Percentiles rank a stretch among this genome's conserved stretches.
phyloP scores from a whole-genome alignment of 1,140 invertebrate species.

The Brachystomella parvula region DNA sequence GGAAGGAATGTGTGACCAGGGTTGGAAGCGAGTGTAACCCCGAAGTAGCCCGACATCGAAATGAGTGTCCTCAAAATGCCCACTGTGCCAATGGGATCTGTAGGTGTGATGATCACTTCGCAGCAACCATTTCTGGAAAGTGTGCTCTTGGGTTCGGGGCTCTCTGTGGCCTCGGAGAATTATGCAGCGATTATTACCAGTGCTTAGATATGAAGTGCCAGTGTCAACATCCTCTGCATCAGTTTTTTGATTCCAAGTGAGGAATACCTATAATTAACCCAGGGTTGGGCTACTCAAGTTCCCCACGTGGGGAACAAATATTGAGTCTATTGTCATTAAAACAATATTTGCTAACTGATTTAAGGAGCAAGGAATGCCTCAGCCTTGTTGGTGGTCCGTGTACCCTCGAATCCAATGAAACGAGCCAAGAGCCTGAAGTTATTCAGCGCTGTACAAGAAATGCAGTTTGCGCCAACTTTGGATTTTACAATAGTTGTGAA shows the following conservation, averaged over 20 bases:
- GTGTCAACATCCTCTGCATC: slow-evolving; percentile 21
- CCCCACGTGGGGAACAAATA: no score
- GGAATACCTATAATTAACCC: no score
- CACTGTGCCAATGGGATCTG: slow-evolving; percentile 18
- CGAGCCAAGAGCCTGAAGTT: neutral
- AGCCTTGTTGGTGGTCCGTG: slow-evolving; percentile 22
- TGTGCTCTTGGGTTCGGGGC: slow-evolving; percentile 13
- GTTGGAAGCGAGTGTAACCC: slow-evolving; percentile 17
- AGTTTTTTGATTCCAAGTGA: slow-evolving; percentile 20
- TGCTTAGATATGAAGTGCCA: slow-evolving; percentile 20
- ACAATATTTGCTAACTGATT: no score
- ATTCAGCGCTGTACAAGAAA: slow-evolving; percentile 18
- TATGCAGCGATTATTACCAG: slow-evolving; percentile 17
- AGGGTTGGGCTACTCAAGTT: no score
- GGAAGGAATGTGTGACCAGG: slow-evolving; percentile 15
- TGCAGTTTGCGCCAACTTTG: slow-evolving; percentile 19
- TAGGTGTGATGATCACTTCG: slow-evolving; percentile 2
- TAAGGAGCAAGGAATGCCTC: slow-evolving; percentile 16
- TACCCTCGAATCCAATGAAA: neutral
- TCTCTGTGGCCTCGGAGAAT: neutral
- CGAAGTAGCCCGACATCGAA: neutral
- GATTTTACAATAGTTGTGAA: slow-evolving; percentile 19
- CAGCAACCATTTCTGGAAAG: neutral
- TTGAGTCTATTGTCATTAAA: no score
- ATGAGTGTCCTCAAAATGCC: slow-evolving; percentile 22